Percentiles rank a stretch among this genome's conserved stretches.
Evolutionary conservation across 2,113 vertebrate genomes (phyloP).

Genomic region (Neotragus pygmaeus): DNA sequence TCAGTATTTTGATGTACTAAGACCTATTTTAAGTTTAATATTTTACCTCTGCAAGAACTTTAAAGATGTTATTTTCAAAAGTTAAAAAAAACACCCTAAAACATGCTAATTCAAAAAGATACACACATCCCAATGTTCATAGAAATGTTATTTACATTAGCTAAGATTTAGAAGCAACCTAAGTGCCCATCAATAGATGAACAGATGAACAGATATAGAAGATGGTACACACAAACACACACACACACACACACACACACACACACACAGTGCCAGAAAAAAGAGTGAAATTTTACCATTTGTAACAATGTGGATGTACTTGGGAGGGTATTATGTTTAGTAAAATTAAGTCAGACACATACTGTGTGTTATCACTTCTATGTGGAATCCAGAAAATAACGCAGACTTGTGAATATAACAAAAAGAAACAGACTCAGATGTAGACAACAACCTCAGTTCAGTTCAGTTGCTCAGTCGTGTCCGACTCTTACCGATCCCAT

Average conservation of each 20-base stretch:
- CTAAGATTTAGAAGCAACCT: neutral
- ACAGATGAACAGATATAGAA: neutral
- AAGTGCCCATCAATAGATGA: neutral
- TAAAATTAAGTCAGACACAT: neutral
- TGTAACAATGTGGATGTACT: neutral
- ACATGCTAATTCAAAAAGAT: neutral
- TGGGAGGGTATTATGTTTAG: neutral
- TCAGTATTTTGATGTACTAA: conserved; percentile 91
- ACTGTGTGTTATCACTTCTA: neutral
- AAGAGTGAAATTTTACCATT: neutral
- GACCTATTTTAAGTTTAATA: conserved; percentile 91
- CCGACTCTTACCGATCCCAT: too few species aligned
- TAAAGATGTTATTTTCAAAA: conserved; percentile 91
- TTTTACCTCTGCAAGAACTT: conserved; percentile 92
- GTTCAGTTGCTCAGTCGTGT: too few species aligned
- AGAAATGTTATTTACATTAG: neutral
- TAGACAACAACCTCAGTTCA: neutral
- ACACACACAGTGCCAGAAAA: neutral
- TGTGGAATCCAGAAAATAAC: neutral
- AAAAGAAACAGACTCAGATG: neutral
- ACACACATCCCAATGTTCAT: neutral
- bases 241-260: neutral
- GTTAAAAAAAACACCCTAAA: neutral
- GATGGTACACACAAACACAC: neutral
- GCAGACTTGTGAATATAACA: neutral